Evolutionary conservation across 2,113 vertebrate genomes (phyloP).

Genomic region (Saimiri boliviensis): DNA sequence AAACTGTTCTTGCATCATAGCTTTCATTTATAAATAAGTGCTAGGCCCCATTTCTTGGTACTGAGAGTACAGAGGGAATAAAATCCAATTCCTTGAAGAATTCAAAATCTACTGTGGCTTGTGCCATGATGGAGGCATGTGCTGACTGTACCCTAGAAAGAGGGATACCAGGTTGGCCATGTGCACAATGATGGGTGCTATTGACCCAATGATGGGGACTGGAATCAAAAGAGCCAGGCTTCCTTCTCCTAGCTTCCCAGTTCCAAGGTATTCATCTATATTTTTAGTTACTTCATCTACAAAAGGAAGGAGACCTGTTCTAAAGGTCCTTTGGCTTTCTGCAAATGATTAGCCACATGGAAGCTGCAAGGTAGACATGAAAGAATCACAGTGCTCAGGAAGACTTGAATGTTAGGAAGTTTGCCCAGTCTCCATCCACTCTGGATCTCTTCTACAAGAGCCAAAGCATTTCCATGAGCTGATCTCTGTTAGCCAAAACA

Average conservation of each 20-base stretch:
- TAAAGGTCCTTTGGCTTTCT: neutral
- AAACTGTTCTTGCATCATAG: neutral
- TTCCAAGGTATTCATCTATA: neutral
- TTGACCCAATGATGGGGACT: neutral
- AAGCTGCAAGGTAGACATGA: neutral
- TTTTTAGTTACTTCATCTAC: neutral
- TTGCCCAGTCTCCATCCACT: neutral
- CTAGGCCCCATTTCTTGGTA: neutral
- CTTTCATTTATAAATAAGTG: neutral
- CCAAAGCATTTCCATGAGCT: neutral
- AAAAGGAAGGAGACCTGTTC: neutral
- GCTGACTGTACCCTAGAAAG: neutral
- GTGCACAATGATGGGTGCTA: rapidly evolving
- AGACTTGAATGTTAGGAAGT: neutral
- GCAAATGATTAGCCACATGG: neutral
- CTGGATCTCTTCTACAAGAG: neutral
- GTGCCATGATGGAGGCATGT: rapidly evolving
- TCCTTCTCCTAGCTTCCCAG: neutral
- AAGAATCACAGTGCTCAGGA: neutral
- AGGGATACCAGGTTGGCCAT: neutral
- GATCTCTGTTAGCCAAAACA: neutral
- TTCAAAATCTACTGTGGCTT: neutral
- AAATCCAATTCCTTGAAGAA: neutral
- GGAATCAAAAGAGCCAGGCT: neutral
- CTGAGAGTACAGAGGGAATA: neutral